phyloP scores from a whole-genome alignment of 2,113 vertebrate species.

The Rhinopomastus cyanomelas region DNA sequence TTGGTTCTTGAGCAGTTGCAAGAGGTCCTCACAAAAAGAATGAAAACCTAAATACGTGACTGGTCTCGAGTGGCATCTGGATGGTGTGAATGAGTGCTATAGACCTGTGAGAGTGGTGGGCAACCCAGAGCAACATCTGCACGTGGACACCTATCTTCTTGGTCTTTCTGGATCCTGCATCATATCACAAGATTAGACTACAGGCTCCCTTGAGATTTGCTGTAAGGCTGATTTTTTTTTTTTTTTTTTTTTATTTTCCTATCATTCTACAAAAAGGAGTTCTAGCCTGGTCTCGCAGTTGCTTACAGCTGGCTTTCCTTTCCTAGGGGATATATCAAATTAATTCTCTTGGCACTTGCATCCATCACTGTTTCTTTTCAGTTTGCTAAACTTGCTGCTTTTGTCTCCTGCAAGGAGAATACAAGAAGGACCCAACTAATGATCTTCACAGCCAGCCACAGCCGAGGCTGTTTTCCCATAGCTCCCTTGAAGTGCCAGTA shows the following conservation, averaged over 20 bases:
- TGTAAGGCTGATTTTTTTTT: not conserved
- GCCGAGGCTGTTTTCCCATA: constrained; percentile 1
- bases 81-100: not conserved
- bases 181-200: not conserved
- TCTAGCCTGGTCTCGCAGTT: not conserved
- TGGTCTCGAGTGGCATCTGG: not conserved
- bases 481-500: not conserved
- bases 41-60: not conserved
- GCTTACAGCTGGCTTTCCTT: too few species aligned
- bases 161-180: not conserved
- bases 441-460: not conserved
- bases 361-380: not conserved
- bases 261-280: not conserved
- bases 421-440: constrained; percentile 1
- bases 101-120: not conserved
- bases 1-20: constrained; percentile 25
- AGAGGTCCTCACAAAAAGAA: not conserved
- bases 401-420: not conserved
- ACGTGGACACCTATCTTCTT: not conserved
- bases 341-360: not conserved
- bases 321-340: not conserved
- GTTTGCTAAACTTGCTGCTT: not conserved
- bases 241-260: not conserved
- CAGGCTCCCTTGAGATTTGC: not conserved
- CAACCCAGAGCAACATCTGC: not conserved